Conservation (phyloP, 1,140 invertebrate species). For the Cephus cinctus region DNA sequence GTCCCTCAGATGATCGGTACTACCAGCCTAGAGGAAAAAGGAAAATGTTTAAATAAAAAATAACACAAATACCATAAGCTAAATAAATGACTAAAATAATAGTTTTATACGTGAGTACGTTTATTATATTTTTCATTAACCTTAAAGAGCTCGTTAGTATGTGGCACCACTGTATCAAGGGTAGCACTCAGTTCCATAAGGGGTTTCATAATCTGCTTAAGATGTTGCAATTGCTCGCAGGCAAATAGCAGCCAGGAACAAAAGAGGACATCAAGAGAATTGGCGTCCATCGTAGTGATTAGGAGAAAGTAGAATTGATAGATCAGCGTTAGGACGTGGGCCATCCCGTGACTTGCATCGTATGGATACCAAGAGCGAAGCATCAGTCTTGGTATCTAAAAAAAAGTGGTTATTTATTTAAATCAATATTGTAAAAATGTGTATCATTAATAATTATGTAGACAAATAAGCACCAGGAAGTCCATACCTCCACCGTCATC, state of each 20-base stretch:
- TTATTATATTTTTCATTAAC: slow-evolving; percentile 24
- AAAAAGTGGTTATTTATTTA: not conserved
- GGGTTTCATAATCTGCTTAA: slow-evolving; percentile 82
- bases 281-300: slow-evolving; percentile 69
- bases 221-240: slow-evolving; percentile 79
- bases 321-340: slow-evolving; percentile 65
- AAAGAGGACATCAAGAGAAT: slow-evolving; percentile 74
- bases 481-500: slow-evolving; percentile 58
- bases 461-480: not conserved
- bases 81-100: slow-evolving; percentile 1
- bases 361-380: slow-evolving; percentile 76
- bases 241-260: slow-evolving; percentile 81
- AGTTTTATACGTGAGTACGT: too few relatives aligned
- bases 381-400: slow-evolving; percentile 66
- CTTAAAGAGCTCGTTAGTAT: slow-evolving; percentile 74
- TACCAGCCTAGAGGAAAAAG: slow-evolving; percentile 35
- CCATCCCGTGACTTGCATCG: slow-evolving; percentile 65
- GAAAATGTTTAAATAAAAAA: not conserved
- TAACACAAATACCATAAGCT: not conserved
- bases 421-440: not conserved
- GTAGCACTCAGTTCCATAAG: slow-evolving; percentile 80
- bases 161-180: slow-evolving; percentile 74
- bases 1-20: slow-evolving; percentile 43
- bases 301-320: slow-evolving; percentile 77
- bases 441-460: not conserved